Evolutionary conservation across 2,888 invertebrate genomes (phyloP).

Genomic region (Melanchra persicariae): DNA sequence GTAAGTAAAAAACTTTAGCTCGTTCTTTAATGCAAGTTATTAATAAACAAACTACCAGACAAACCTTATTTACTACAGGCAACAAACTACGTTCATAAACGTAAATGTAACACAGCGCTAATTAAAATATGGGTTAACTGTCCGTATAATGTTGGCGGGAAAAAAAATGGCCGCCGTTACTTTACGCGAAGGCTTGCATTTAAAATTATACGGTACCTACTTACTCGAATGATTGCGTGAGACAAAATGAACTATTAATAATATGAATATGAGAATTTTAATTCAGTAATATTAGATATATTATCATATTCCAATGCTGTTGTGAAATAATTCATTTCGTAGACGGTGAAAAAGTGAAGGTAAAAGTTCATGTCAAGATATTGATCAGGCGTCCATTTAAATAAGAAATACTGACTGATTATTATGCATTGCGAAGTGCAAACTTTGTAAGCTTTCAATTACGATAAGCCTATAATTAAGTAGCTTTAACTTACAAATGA

Average conservation of each 20-base stretch:
- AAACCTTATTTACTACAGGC: constrained; percentile 14
- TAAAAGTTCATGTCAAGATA: constrained; percentile 23
- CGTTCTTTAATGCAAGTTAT: constrained; percentile 1
- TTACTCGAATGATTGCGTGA: constrained; percentile 47
- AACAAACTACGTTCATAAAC: constrained; percentile 31
- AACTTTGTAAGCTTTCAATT: constrained; percentile 8
- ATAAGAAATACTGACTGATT: constrained; percentile 1
- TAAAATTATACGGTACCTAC: constrained; percentile 23
- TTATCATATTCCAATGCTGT: constrained; percentile 22
- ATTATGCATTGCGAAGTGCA: background rate
- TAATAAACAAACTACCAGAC: constrained; percentile 32
- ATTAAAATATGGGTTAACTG: constrained; percentile 80
- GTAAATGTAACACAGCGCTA: constrained; percentile 65
- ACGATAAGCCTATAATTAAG: background rate
- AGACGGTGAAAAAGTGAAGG: constrained; percentile 20
- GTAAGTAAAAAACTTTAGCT: background rate
- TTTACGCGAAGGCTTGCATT: constrained; percentile 35
- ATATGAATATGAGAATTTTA: constrained; percentile 48
- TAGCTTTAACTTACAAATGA: no score
- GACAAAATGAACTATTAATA: constrained; percentile 38
- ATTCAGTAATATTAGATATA: constrained; percentile 34
- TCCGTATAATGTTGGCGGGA: constrained; percentile 69
- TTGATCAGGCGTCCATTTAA: constrained; percentile 22
- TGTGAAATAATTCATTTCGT: constrained; percentile 18
- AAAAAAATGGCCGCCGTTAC: constrained; percentile 59